phyloP scores from a whole-genome alignment of 2,113 vertebrate genomes.

The Poeciliopsis occidentalis region DNA sequence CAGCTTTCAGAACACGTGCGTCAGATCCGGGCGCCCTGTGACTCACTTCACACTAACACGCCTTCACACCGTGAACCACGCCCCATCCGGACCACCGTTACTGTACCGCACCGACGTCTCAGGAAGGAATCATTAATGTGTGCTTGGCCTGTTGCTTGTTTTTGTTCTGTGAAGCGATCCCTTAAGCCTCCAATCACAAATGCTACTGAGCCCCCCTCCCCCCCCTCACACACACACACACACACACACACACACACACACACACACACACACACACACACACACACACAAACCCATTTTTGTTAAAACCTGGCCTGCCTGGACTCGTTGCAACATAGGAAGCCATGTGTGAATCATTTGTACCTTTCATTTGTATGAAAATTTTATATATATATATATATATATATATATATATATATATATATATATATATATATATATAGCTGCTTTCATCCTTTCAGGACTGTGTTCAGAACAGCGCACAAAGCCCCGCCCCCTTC shows the following conservation, averaged over 20 bases:
- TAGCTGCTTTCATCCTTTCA: slow-evolving; percentile 73
- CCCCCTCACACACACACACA: too few relatives aligned
- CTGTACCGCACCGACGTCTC: slow-evolving; percentile 79
- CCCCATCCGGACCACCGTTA: slow-evolving; percentile 64
- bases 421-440: slow-evolving; percentile 54
- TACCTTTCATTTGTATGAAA: slow-evolving; percentile 60
- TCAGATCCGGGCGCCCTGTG: slow-evolving; percentile 62
- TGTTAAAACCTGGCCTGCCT: slow-evolving; percentile 45
- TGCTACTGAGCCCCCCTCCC: slow-evolving; percentile 69
- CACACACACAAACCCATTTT: slow-evolving; percentile 34
- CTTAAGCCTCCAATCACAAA: slow-evolving; percentile 50
- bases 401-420: too few relatives aligned
- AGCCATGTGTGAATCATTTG: slow-evolving; percentile 58
- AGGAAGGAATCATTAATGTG: slow-evolving; percentile 80
- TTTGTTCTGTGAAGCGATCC: slow-evolving; percentile 69
- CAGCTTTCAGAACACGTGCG: slow-evolving; percentile 56
- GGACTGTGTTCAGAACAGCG: slow-evolving; percentile 71
- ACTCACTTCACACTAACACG: slow-evolving; percentile 74
- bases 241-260: too few relatives aligned
- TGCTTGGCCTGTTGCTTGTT: slow-evolving; percentile 74
- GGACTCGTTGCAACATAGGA: slow-evolving; percentile 61
- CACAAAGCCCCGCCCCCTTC: slow-evolving; percentile 71
- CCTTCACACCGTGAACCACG: slow-evolving; percentile 65
- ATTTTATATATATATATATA: too few relatives aligned
- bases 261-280: too few relatives aligned